Conservation (phyloP, 2,888 invertebrate species). For the Clepsis dumicolana region DNA sequence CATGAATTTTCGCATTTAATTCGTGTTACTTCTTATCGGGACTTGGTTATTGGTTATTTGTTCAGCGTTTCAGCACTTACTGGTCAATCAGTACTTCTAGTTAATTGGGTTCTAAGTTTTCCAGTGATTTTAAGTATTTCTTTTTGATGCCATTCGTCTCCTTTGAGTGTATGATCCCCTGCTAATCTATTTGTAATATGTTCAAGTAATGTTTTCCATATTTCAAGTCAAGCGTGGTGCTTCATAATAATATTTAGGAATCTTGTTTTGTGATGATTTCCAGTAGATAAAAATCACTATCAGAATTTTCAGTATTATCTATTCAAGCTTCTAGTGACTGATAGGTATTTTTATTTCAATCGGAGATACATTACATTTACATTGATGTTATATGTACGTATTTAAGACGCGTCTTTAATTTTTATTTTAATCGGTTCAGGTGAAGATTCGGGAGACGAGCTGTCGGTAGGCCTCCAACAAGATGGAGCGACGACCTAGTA, state of each 20-base stretch:
- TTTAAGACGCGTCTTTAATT: no score
- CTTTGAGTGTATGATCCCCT: no score
- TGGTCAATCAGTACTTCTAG: not conserved
- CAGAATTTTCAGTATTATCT: not conserved
- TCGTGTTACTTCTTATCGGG: not conserved
- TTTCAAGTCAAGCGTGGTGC: no score
- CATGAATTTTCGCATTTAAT: not conserved
- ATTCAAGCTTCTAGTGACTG: not conserved
- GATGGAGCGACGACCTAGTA: no score
- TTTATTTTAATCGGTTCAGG: no score
- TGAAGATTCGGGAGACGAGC: no score
- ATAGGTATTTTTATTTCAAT: not conserved
- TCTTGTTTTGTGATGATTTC: not conserved
- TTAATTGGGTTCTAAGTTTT: not conserved
- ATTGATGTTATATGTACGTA: not conserved
- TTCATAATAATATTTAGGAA: not conserved
- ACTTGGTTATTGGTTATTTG: slow-evolving; percentile 2
- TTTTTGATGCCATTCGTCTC: no score
- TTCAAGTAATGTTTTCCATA: no score
- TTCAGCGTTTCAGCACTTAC: not conserved
- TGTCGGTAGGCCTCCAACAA: no score
- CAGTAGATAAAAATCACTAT: not conserved
- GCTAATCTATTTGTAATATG: no score
- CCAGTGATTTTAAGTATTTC: no score
- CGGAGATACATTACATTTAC: not conserved